These are phyloP conservation scores for Danio aesculapii DNA, from an alignment of 2,797 vertebrate species.

Conservation along the genomic window DNA sequence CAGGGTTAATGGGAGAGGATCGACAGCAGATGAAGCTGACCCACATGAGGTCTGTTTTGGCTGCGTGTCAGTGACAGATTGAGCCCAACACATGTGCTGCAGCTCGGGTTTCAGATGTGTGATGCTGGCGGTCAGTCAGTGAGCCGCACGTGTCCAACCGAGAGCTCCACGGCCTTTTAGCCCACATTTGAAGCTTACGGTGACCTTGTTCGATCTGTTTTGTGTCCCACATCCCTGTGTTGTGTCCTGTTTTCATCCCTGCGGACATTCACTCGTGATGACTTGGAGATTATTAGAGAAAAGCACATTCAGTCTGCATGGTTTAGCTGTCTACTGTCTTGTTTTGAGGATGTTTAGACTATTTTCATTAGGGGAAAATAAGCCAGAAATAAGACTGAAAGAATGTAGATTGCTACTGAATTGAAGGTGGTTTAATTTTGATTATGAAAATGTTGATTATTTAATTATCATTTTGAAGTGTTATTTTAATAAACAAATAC, in stretches of 20 bases:
- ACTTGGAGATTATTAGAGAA: neutral
- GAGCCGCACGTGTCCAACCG: neutral
- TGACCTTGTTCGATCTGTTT: neutral
- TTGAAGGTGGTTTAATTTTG: neutral
- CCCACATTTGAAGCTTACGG: slow-evolving; percentile 14
- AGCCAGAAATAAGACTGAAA: neutral
- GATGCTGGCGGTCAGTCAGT: neutral
- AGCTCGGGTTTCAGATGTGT: slow-evolving; percentile 14
- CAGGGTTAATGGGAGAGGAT: neutral
- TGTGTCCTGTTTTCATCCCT: neutral
- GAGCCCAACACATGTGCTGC: slow-evolving; percentile 19
- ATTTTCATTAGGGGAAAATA: neutral
- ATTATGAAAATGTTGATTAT: too few species aligned
- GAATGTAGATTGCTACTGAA: neutral
- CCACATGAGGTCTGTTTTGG: slow-evolving; percentile 2
- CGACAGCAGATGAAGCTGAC: slow-evolving; percentile 4
- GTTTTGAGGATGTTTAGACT: neutral
- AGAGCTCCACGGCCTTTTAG: neutral
- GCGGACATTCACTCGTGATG: neutral
- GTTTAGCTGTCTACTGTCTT: neutral
- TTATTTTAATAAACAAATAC: too few species aligned
- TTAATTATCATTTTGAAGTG: too few species aligned
- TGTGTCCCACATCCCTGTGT: neutral
- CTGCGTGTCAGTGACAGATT: neutral
- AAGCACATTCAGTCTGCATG: neutral